Percentiles rank a stretch among this genome's conserved stretches.
These are phyloP conservation scores for Atractosteus spatula DNA, from an alignment of 2,113 vertebrate genomes.

Conservation along the genomic window DNA sequence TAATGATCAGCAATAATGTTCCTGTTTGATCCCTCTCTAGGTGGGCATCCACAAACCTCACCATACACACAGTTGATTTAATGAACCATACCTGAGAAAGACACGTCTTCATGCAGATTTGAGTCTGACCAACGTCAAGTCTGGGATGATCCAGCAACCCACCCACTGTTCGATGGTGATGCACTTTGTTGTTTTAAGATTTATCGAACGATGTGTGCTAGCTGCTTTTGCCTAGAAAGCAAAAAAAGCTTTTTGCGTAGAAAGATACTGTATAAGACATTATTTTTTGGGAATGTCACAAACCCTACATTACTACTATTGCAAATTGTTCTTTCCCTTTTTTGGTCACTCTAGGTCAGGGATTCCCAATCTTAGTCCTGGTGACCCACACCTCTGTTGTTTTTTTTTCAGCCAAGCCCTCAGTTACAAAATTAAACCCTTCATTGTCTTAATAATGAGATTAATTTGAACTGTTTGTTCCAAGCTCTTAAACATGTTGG, in stretches of 20 bases:
- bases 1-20: constrained; percentile 55
- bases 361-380: too few relatives aligned
- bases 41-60: constrained; percentile 55
- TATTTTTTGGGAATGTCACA: not conserved
- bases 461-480: too few relatives aligned
- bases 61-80: constrained; percentile 11
- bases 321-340: too few relatives aligned
- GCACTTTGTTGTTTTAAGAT: not conserved
- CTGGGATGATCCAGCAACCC: not conserved
- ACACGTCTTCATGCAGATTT: not conserved
- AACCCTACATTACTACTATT: not conserved
- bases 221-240: too few relatives aligned
- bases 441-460: too few relatives aligned
- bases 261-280: not conserved
- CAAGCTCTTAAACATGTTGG: too few relatives aligned
- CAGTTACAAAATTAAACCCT: too few relatives aligned
- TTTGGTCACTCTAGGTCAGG: too few relatives aligned
- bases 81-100: not conserved
- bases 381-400: too few relatives aligned
- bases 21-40: constrained; percentile 52
- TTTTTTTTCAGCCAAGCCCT: too few relatives aligned
- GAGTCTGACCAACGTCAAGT: not conserved
- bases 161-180: not conserved
- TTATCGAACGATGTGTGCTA: too few relatives aligned
- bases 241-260: not conserved